Conservation (phyloP, 1,140 invertebrate genomes). For the Bicyclus anynana region DNA sequence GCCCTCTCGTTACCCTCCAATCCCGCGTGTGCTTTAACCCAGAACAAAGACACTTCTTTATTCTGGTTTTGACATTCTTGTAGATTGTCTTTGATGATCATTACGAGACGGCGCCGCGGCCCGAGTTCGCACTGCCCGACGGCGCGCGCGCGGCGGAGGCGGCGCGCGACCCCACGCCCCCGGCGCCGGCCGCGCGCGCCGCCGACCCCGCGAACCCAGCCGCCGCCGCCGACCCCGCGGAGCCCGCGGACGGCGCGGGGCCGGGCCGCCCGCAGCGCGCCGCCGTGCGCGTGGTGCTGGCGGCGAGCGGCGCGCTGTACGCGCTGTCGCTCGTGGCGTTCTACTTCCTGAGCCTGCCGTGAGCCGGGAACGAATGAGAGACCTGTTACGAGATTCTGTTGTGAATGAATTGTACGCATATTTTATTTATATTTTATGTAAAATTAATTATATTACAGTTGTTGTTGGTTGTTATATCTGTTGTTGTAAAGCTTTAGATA, state of each 20-base stretch:
- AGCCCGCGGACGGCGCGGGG: constrained; percentile 18
- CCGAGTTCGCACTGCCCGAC: constrained; percentile 49
- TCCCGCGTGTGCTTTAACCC: no score
- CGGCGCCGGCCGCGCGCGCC: constrained; percentile 8
- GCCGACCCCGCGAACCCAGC: constrained; percentile 13
- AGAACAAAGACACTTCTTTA: no score
- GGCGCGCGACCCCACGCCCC: no score
- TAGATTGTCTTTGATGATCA: no score
- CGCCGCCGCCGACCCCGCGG: constrained; percentile 22
- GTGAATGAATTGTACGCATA: no score
- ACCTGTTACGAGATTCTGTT: no score
- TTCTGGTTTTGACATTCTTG: no score
- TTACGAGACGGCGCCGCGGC: constrained; percentile 41
- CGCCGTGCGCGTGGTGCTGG: constrained; percentile 38
- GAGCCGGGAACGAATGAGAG: background rate
- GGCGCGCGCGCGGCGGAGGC: constrained; percentile 19
- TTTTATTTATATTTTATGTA: no score
- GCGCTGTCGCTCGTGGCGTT: constrained; percentile 51
- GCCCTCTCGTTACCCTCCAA: no score
- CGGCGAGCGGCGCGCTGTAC: constrained; percentile 44
- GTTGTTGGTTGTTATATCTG: no score
- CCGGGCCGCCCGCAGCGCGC: constrained; percentile 15
- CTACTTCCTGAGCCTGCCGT: constrained; percentile 57
- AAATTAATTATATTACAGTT: no score
- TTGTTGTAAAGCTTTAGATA: no score